Evolutionary conservation across 2,888 invertebrate species (phyloP).

Genomic region (Rhopalosiphum nymphaeae): DNA sequence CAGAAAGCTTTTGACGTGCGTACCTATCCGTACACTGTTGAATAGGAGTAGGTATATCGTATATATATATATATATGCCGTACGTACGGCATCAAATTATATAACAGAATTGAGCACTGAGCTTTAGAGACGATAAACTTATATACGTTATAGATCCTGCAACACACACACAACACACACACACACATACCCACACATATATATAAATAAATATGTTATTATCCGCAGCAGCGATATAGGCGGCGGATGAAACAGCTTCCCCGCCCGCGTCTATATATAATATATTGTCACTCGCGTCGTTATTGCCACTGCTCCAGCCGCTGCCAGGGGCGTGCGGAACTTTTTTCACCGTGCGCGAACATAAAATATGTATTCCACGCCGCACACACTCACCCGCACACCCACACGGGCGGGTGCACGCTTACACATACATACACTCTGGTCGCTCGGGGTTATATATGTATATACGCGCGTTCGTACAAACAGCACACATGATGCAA

Average conservation of each 20-base stretch:
- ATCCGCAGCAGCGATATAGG: not conserved
- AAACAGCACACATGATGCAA: not conserved
- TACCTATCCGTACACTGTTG: no score
- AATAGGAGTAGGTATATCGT: no score
- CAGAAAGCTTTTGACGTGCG: no score
- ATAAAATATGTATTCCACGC: constrained; percentile 41
- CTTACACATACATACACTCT: not conserved
- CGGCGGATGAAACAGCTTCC: not conserved
- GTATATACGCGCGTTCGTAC: not conserved
- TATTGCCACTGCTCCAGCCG: not conserved
- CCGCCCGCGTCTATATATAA: not conserved
- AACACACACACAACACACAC: no score
- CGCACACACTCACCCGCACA: not conserved
- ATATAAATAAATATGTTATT: not conserved
- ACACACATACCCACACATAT: no score
- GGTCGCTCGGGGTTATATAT: not conserved
- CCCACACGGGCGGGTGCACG: not conserved
- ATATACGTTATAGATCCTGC: no score
- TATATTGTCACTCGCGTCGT: not conserved
- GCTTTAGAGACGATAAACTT: not conserved
- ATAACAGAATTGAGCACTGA: not conserved
- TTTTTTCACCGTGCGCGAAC: not conserved
- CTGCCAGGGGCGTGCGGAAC: not conserved
- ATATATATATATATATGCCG: no score
- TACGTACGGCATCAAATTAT: not conserved